Percentiles rank a stretch among this genome's conserved stretches.
These are phyloP conservation scores for Cremastinae sp. DNA, from an alignment of 2,888 invertebrate species.

Conservation along the genomic window DNA sequence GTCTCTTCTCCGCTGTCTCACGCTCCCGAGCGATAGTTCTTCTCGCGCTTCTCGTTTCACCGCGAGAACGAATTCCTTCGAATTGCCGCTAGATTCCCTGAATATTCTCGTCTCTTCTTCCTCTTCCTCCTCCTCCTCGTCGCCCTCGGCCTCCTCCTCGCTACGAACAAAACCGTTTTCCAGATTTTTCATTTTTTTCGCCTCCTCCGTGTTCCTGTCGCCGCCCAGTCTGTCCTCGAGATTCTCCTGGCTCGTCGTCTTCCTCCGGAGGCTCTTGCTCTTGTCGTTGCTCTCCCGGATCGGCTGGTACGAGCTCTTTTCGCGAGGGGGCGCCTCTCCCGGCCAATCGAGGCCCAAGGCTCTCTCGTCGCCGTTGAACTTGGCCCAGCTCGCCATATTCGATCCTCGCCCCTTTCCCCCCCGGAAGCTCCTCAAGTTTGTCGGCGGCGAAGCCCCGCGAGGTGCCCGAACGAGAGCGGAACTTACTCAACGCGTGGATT, in stretches of 20 bases:
- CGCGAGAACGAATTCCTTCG: slow-evolving; percentile 55
- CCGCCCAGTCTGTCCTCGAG: not conserved
- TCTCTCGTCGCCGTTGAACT: slow-evolving; percentile 71
- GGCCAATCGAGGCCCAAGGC: slow-evolving; percentile 47
- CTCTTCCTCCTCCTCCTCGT: slow-evolving; percentile 2
- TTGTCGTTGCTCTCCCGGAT: not conserved
- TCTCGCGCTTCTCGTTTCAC: slow-evolving; percentile 71
- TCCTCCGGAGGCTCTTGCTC: not conserved
- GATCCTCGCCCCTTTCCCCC: slow-evolving; percentile 1
- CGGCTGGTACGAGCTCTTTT: not conserved
- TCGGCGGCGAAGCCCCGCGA: slow-evolving; percentile 5
- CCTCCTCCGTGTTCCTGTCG: not conserved
- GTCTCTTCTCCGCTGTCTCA: slow-evolving; percentile 55
- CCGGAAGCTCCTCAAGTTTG: slow-evolving; percentile 32
- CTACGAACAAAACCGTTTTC: slow-evolving; percentile 5
- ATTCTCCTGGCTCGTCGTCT: slow-evolving; percentile 3
- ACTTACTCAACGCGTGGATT: not conserved
- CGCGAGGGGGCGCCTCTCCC: slow-evolving; percentile 14
- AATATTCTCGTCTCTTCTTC: slow-evolving; percentile 36
- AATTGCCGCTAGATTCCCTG: slow-evolving; percentile 37
- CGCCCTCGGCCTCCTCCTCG: not conserved
- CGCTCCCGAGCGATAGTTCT: slow-evolving; percentile 25
- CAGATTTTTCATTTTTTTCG: not conserved
- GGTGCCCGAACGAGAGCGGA: slow-evolving; percentile 3
- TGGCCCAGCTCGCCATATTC: slow-evolving; percentile 76